Evolutionary conservation across 2,113 vertebrate species (phyloP).

Genomic region (Salvelinus fontinalis): DNA sequence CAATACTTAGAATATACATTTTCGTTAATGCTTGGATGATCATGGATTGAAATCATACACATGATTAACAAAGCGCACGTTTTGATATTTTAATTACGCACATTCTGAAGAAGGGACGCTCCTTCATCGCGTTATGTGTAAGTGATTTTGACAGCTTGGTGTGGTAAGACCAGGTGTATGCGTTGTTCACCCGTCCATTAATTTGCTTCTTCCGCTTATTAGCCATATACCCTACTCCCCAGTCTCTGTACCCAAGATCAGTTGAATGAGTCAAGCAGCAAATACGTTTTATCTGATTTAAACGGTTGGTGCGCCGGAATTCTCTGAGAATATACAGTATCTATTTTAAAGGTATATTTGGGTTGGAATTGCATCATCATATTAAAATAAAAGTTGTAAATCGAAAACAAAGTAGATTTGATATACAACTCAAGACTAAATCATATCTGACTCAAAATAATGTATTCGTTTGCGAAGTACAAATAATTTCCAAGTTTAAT

Average conservation of each 20-base stretch:
- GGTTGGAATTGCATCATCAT: background rate
- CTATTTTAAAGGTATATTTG: background rate
- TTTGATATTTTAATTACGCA: constrained; percentile 63
- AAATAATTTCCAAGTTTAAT: background rate
- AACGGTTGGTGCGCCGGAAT: background rate
- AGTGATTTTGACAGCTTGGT: constrained; percentile 76
- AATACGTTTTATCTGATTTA: background rate
- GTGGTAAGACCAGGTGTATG: constrained; percentile 75
- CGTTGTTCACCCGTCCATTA: constrained; percentile 56
- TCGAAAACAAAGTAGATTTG: background rate
- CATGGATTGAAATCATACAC: no score
- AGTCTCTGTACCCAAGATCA: constrained; percentile 32
- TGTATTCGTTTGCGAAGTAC: background rate
- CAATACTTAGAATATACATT: background rate
- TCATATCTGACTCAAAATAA: no score
- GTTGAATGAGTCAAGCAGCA: constrained; percentile 34
- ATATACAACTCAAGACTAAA: background rate
- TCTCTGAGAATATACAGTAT: background rate
- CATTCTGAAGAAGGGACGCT: constrained; percentile 58
- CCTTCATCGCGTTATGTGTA: constrained; percentile 58
- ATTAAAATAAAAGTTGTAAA: background rate
- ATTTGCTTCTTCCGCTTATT: constrained; percentile 63
- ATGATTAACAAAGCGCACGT: no score
- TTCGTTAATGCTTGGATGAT: no score
- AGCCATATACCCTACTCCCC: constrained; percentile 41